Evolutionary conservation across 1,140 invertebrate species (phyloP).

Genomic region (Phthorimaea operculella): DNA sequence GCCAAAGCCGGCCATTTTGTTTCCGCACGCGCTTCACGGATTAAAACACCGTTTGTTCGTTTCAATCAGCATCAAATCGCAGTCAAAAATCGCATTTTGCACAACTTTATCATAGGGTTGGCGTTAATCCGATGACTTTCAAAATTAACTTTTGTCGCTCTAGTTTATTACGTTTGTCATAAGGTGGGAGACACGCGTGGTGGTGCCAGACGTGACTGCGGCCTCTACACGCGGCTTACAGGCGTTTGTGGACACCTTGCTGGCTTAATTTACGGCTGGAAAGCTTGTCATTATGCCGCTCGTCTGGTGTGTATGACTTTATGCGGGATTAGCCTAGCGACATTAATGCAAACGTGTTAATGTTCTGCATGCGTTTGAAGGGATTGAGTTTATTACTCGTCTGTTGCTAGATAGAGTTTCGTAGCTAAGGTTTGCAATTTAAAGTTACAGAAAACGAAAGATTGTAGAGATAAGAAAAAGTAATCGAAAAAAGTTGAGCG

Average conservation of each 20-base stretch:
- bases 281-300: constrained; percentile 45
- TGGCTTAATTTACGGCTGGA: constrained; percentile 37
- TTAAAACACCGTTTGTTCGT: too few relatives aligned
- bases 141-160: constrained; percentile 54
- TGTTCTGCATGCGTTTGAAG: too few relatives aligned
- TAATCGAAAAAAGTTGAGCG: too few relatives aligned
- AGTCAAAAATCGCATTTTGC: not conserved
- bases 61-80: too few relatives aligned
- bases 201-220: constrained; percentile 36
- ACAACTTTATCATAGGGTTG: constrained; percentile 19
- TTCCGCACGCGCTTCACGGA: too few relatives aligned
- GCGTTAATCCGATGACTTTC: constrained; percentile 52
- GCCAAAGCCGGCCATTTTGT: too few relatives aligned
- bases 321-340: constrained; percentile 39
- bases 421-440: too few relatives aligned
- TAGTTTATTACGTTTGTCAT: constrained; percentile 25
- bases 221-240: constrained; percentile 37
- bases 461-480: too few relatives aligned
- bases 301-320: constrained; percentile 19
- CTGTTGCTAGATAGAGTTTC: too few relatives aligned
- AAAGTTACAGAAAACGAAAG: too few relatives aligned
- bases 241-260: constrained; percentile 33
- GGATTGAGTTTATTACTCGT: too few relatives aligned
- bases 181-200: constrained; percentile 29
- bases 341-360: constrained; percentile 12